Conservation (phyloP, 2,888 invertebrate species). For the Amphimallon solstitiale region DNA sequence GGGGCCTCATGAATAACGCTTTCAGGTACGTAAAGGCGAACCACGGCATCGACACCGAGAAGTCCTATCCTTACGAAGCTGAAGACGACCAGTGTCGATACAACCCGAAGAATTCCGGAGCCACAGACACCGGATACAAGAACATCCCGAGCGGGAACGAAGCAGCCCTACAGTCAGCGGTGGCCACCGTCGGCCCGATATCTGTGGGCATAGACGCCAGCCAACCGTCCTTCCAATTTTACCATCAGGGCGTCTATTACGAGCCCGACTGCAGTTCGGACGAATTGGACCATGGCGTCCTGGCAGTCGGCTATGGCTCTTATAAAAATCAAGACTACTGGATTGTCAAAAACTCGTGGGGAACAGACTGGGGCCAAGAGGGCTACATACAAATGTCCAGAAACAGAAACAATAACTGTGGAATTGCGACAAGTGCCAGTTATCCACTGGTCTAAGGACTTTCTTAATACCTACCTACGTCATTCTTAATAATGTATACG, state of each 20-base stretch:
- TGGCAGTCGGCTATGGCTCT: conserved; percentile 65
- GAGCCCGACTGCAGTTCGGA: conserved; percentile 75
- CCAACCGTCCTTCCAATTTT: conserved; percentile 87
- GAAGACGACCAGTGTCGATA: conserved; percentile 62
- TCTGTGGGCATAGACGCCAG: conserved; percentile 84
- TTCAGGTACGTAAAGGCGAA: conserved; percentile 58
- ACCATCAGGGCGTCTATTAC: conserved; percentile 79
- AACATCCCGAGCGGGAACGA: conserved; percentile 77
- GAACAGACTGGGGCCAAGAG: conserved; percentile 62
- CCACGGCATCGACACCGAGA: conserved; percentile 48
- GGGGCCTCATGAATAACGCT: conserved; percentile 60
- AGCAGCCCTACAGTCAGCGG: conserved; percentile 74
- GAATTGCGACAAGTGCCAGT: conserved; percentile 62
- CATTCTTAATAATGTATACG: too few species aligned
- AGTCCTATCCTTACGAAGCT: conserved; percentile 58
- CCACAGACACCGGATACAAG: conserved; percentile 78
- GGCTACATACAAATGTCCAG: conserved; percentile 64
- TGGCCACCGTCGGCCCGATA: conserved; percentile 84
- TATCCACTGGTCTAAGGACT: conserved; percentile 55
- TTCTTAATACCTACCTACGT: too few species aligned
- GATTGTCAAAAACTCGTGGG: conserved; percentile 67
- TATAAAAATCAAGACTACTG: conserved; percentile 61
- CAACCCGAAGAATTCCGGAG: conserved; percentile 71
- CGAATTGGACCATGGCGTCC: conserved; percentile 64
- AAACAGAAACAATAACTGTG: conserved; percentile 63